Base-by-base conservation (phyloP, 2,797 vertebrate species). In the Sphenopsis melanotis region DNA sequence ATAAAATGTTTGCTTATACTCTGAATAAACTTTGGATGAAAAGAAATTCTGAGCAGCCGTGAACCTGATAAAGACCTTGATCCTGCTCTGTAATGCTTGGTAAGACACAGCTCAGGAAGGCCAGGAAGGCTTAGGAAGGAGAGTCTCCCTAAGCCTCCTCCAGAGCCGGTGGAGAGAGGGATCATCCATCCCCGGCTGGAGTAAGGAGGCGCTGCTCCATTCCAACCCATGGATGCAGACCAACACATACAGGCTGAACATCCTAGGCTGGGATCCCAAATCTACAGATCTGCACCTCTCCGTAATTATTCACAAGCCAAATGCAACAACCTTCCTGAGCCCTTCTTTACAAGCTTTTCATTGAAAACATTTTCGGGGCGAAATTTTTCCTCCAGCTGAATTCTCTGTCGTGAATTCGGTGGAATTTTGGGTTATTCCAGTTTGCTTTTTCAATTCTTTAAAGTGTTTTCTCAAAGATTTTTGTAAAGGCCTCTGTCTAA, bases 41-140 rank as follows among this genome's bases (percentile, higher is more conserved):
- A 75, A 41, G n/a, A 77, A 93, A 69, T 41, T 94, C 83, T 77
- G 80, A 95, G 91, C 56, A 93, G 70, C 72, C 8, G 0, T 79
- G 87, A 88, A 66, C 21, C 10, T 57, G 80, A 82, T 83, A 91
- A 95, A 91, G 88, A 93, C 60, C 59, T 94, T 95, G 91, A 94
- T 92, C 94, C 93, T 91, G 55, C 44, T 83, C 66, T 69, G 76
- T 90, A 88, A 93, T 90, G 88, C 91, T 52, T 79, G 12, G 55
- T 95, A 90, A 96, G 87, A 39, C 81, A 37, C 42, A 78, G 92
- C 76, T 90, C 89, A 90, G 8, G 0, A 65, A 89, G 85, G 74
- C 77, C 83, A 96, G 79, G 56, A 36, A 57, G 56, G 90, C 83
- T 96, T 94, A 88, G 83, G 79, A 69, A 71, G 63, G 32, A 8